Base-by-base conservation (phyloP, 2,113 vertebrate species). In the Ageneiosus marmoratus region DNA sequence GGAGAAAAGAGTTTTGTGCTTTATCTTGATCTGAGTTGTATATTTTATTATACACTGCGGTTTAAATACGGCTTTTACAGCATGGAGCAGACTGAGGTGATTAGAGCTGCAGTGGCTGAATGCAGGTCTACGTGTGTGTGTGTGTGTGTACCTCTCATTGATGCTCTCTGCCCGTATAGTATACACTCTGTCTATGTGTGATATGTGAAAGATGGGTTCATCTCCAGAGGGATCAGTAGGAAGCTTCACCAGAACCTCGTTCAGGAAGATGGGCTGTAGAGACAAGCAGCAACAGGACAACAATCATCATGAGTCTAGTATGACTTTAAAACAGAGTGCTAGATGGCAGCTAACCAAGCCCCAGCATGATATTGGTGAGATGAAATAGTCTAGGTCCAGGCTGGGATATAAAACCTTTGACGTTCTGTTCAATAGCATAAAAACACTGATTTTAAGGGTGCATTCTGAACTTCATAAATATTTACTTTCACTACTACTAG, bases 141-240 rank as follows among this genome's bases (percentile, higher is more conserved):
- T 51, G 63, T 55, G n/a, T 34, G 53, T 32, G 44, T 70, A 99
- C 98, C 98, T 95, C 84, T 99, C 98, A 0, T 97, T 99, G 85
- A 98, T 99, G 90, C 97, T 98, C 85, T 99, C 98, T 0, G 98
- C 98, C 32, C 98, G 92, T 9, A 99, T 96, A 0, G 98, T 99
- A 91, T 99, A 99, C 80, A 99, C 98, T 53, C 98, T 87, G 85
- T 99, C 98, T 4, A 99, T 99, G 95, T 99, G 98, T 18, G 98
- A 99, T 89, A 99, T 99, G 90, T 99, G 98, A 92, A 99, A 99
- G 78, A 99, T 94, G 48, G 98, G 98, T 16, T 99, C 98, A 5
- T 99, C 98, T 89, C 97, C 98, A 32, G 98, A 99, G 56, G 98
- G 98, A 90, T 99, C 98, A 0, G 98, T 99, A 29, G 98, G 98